Conservation (phyloP, 2,113 vertebrate species). For the Pseudorasbora parva region DNA sequence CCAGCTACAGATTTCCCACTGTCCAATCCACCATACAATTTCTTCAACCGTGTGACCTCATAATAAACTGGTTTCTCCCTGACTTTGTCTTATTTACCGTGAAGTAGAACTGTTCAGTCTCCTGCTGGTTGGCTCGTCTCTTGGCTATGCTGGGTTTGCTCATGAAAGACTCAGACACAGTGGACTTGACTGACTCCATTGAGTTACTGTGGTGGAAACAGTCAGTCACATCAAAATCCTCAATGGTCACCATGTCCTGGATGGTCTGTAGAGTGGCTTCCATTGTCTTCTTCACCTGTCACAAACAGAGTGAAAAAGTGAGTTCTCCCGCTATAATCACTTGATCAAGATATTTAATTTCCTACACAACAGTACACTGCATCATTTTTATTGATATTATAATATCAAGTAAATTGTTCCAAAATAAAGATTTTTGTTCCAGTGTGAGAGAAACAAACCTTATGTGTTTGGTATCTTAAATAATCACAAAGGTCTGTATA, state of each 20-base stretch:
- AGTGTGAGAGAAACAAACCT: background rate
- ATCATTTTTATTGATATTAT: background rate
- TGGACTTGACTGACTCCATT: slow-evolving; percentile 99
- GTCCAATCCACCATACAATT: background rate
- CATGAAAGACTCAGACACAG: slow-evolving; percentile 95
- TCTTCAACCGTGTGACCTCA: background rate
- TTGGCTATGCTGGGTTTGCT: slow-evolving; percentile 98
- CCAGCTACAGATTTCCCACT: background rate
- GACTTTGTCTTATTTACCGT: slow-evolving; percentile 79
- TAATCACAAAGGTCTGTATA: background rate
- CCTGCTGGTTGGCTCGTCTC: slow-evolving; percentile 95
- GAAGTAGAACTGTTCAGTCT: slow-evolving; percentile 99
- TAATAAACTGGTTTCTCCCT: slow-evolving; percentile 7
- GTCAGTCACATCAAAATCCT: slow-evolving; percentile 96
- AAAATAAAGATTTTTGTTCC: background rate
- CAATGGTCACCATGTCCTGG: slow-evolving; percentile 96
- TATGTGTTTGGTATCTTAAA: background rate
- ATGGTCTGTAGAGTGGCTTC: slow-evolving; percentile 97
- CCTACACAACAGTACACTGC: background rate
- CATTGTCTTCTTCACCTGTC: slow-evolving; percentile 98
- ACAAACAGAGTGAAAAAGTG: background rate
- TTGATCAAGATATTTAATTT: background rate
- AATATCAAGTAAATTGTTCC: background rate
- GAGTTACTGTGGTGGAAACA: slow-evolving; percentile 99
- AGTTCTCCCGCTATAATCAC: background rate